Conservation (phyloP, 2,797 vertebrate genomes). For the Serranus cabrilla region DNA sequence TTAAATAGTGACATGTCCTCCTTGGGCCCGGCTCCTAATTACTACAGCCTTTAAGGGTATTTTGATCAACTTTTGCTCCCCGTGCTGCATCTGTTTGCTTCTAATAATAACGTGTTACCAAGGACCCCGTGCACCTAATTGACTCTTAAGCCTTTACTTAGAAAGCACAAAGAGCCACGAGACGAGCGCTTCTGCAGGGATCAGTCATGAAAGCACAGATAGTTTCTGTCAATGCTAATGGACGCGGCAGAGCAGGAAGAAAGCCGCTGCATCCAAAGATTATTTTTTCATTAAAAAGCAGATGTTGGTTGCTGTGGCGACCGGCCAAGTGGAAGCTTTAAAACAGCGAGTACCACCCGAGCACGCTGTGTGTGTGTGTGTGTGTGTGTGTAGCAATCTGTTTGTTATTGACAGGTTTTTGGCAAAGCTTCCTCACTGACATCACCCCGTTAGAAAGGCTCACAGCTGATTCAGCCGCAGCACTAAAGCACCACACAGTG, state of each 20-base stretch:
- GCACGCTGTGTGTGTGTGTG: conserved; percentile 28
- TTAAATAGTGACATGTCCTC: conserved; percentile 65
- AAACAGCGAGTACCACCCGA: conserved; percentile 72
- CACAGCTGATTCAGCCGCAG: conserved; percentile 43
- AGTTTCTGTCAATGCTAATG: neutral
- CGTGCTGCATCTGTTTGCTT: conserved; percentile 76
- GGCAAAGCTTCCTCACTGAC: conserved; percentile 80
- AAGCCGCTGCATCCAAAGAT: neutral
- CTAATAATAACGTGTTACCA: conserved; percentile 76
- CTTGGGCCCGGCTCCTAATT: conserved; percentile 61
- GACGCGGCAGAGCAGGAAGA: neutral
- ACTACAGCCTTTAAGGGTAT: conserved; percentile 40
- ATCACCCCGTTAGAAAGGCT: conserved; percentile 40
- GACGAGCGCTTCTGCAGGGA: conserved; percentile 54
- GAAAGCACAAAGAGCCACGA: conserved; percentile 45
- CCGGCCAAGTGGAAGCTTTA: conserved; percentile 48
- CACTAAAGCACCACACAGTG: conserved; percentile 73
- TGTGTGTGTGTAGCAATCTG: conserved; percentile 24
- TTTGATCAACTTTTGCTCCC: conserved; percentile 60
- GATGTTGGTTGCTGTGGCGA: conserved; percentile 1
- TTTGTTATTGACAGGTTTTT: conserved; percentile 81
- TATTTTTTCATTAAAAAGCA: conserved; percentile 62
- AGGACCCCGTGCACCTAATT: conserved; percentile 62
- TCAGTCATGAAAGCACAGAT: conserved; percentile 22
- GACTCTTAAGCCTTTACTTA: conserved; percentile 73